phyloP scores from a whole-genome alignment of 1,140 invertebrate species.

The Drosophila sp. region DNA sequence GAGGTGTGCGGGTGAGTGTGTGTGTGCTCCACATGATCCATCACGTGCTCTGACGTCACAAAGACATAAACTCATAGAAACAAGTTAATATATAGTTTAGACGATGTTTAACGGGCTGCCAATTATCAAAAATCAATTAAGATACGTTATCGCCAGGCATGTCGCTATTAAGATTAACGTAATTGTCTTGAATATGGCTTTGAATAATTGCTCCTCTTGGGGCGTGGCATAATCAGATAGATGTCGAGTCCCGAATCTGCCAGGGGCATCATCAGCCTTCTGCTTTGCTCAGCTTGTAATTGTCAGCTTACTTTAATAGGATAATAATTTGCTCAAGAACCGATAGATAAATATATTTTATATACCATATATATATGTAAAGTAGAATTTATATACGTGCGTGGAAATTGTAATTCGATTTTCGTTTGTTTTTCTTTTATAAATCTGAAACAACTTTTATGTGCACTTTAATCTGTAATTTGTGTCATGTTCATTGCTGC shows the following conservation, averaged over 20 bases:
- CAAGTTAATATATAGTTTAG: constrained; percentile 45
- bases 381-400: background rate
- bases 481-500: constrained; percentile 37
- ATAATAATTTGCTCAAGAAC: background rate
- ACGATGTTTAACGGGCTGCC: constrained; percentile 41
- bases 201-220: constrained; percentile 39
- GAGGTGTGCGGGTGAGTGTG: constrained; percentile 29
- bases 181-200: constrained; percentile 64
- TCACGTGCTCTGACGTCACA: constrained; percentile 78
- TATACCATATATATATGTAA: too few relatives aligned
- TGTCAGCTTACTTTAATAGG: constrained; percentile 4
- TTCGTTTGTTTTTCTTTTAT: too few relatives aligned
- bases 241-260: constrained; percentile 8
- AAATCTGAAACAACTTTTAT: too few relatives aligned
- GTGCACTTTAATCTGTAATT: constrained; percentile 62
- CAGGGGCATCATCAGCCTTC: background rate
- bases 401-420: background rate
- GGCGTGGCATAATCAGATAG: background rate
- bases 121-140: constrained; percentile 78
- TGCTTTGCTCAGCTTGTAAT: background rate
- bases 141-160: constrained; percentile 64
- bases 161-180: constrained; percentile 68
- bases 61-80: constrained; percentile 31
- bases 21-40: constrained; percentile 65
- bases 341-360: background rate